Percentiles rank a stretch among this genome's conserved stretches.
These are phyloP conservation scores for Xiphophorus hellerii DNA, from an alignment of 2,113 vertebrate genomes.

Conservation along the genomic window DNA sequence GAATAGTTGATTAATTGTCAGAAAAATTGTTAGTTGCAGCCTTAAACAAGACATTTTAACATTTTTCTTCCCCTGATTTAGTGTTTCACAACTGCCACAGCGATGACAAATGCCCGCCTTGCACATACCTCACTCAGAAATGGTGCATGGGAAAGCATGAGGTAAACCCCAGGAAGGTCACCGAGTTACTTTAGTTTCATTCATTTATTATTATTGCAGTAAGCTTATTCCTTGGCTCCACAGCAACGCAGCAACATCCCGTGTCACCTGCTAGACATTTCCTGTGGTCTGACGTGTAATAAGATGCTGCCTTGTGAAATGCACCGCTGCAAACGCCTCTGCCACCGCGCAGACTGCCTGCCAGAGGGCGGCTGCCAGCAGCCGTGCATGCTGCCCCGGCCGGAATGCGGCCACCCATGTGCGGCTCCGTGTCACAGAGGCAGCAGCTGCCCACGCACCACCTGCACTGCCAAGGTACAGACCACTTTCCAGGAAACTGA, in stretches of 20 bases:
- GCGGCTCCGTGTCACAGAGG: slow-evolving; percentile 88
- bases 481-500: not conserved
- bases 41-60: too few species aligned
- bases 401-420: slow-evolving; percentile 92
- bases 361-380: slow-evolving; percentile 88
- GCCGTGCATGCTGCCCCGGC: slow-evolving; percentile 84
- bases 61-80: slow-evolving; percentile 61
- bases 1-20: too few species aligned
- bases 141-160: slow-evolving; percentile 99
- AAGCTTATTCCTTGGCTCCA: not conserved
- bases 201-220: not conserved
- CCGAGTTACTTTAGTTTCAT: not conserved
- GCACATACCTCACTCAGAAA: slow-evolving; percentile 95
- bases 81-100: slow-evolving; percentile 97
- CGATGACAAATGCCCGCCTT: slow-evolving; percentile 96
- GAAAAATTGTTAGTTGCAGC: too few species aligned
- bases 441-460: slow-evolving; percentile 83
- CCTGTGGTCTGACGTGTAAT: slow-evolving; percentile 91
- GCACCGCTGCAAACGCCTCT: slow-evolving; percentile 93
- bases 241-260: slow-evolving; percentile 97
- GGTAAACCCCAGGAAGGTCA: slow-evolving; percentile 75
- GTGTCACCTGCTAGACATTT: slow-evolving; percentile 96
- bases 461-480: slow-evolving; percentile 89
- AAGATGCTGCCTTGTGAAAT: slow-evolving; percentile 87
- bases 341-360: slow-evolving; percentile 92